A percentile compares a stretch with the other conserved stretches of the same genome.
Evolutionary conservation across 2,888 invertebrate genomes (phyloP).

Genomic region (Yponomeuta cagnagella): DNA sequence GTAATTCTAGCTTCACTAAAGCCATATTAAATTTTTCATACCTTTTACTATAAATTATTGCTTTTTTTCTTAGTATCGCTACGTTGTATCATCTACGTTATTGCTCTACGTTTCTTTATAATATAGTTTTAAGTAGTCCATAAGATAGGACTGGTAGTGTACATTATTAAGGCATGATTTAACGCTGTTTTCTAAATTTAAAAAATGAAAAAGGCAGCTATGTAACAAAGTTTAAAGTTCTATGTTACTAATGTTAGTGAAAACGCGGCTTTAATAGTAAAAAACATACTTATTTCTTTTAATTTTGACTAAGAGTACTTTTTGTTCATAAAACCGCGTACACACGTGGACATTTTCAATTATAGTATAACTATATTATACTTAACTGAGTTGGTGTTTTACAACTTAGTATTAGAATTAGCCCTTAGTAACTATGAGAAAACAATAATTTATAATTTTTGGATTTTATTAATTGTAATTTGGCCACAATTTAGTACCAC

Average conservation of each 20-base stretch:
- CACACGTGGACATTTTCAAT: neutral
- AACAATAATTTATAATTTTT: slow-evolving; percentile 67
- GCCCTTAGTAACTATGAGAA: slow-evolving; percentile 41
- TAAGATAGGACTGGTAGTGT: slow-evolving; percentile 2
- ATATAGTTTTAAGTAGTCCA: slow-evolving; percentile 36
- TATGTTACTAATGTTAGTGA: neutral
- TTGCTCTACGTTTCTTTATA: slow-evolving; percentile 50
- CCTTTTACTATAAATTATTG: slow-evolving; percentile 45
- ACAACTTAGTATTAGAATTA: neutral
- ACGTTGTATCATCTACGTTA: neutral
- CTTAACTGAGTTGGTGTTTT: slow-evolving; percentile 4
- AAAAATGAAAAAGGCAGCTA: slow-evolving; percentile 4
- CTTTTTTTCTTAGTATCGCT: slow-evolving; percentile 29
- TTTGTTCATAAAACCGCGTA: neutral
- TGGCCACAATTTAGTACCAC: slow-evolving; percentile 73
- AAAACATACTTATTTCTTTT: neutral
- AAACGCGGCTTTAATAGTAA: slow-evolving; percentile 4
- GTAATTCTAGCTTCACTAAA: slow-evolving; percentile 71
- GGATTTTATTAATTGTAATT: slow-evolving; percentile 72
- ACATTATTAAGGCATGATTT: slow-evolving; percentile 12
- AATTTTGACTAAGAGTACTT: neutral
- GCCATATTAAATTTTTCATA: slow-evolving; percentile 43
- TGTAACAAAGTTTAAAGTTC: neutral
- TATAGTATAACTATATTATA: neutral
- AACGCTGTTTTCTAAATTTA: slow-evolving; percentile 7